Evolutionary conservation across 1,140 invertebrate species (phyloP), one percentile per base, ranked within the genome.

Genomic region (Drosophila athabasca): DNA sequence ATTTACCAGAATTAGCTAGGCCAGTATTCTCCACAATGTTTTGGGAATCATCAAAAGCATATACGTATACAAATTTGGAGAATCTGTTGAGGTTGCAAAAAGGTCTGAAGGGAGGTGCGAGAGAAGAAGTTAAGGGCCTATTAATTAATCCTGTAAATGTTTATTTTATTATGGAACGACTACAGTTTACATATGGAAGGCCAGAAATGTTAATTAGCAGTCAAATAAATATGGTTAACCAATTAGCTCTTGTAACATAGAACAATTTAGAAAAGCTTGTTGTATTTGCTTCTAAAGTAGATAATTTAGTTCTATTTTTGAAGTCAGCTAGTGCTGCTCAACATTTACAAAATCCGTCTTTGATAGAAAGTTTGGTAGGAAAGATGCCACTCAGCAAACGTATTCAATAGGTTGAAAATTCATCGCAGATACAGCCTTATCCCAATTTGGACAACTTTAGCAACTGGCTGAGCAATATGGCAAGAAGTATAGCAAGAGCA

Each of bases 41-140:
- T 55, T 55, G 31, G 29, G 53, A 55, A 41, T 55, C 53, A 11
- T 39, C 53, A n/a, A 22, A 35, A 8, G 53, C 39, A 22, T 55
- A 29, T 43, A 6, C 19, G 11, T 55, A 55, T 22, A 29, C 53
- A 13, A 55, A 43, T 26, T 43, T 55, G 15, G 53, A 55, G 11
- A 55, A 55, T 13, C 15, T 35, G 29, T 39, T 55, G 15, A 35
- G 35, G 29, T n/a, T 55, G 39, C 53, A 55, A 43, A 55, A 55
- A 9, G 3, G 31, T 0, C 11, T 55, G 5, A 55, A 55, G 19
- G 53, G 53, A 9, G n/a, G 6, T 9, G 44, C 44, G 0, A 46
- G 8, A 9, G 44, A 46, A n/a, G 44, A 46, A 46, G 44, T 46
- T 17, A 19, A 46, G 44, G 15, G 44, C 8, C 17, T 46, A 46